Evolutionary conservation across 2,113 vertebrate genomes (phyloP).

Genomic region (Hymenochirus boettgeri): DNA sequence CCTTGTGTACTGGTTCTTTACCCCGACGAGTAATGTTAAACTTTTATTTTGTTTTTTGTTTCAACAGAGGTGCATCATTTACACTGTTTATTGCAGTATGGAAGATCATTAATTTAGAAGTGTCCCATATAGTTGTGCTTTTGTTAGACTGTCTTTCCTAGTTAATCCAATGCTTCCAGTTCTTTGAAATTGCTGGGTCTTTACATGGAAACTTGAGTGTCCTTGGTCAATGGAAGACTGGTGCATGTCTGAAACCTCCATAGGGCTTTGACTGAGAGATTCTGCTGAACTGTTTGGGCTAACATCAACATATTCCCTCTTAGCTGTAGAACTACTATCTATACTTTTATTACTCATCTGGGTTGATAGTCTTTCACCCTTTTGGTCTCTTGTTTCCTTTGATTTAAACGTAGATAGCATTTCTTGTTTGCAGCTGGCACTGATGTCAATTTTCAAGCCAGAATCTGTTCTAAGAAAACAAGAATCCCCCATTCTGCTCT

Average conservation of each 20-base stretch:
- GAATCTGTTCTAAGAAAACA: conserved; percentile 70
- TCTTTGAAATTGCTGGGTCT: conserved; percentile 79
- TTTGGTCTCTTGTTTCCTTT: conserved; percentile 70
- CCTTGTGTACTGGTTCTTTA: neutral
- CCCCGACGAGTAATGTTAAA: neutral
- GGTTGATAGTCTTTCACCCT: conserved; percentile 70
- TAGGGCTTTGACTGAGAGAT: conserved; percentile 78
- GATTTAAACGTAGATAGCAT: conserved; percentile 67
- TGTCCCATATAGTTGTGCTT: conserved; percentile 95
- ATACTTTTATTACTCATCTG: conserved; percentile 78
- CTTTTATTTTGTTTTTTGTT: neutral
- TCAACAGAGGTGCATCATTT: neutral
- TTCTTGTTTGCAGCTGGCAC: conserved; percentile 67
- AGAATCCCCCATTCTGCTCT: conserved; percentile 69
- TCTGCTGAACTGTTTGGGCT: conserved; percentile 80
- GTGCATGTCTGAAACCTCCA: conserved; percentile 76
- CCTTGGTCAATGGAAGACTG: conserved; percentile 80
- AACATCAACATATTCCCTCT: conserved; percentile 72
- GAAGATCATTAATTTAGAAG: conserved; percentile 79
- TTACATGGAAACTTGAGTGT: conserved; percentile 66
- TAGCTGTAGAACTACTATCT: conserved; percentile 57
- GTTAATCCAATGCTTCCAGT: conserved; percentile 83
- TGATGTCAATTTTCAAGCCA: conserved; percentile 71
- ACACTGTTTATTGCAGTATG: conserved; percentile 41
- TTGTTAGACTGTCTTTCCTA: conserved; percentile 94